Conservation (phyloP, 2,797 vertebrate species). For the Liparis tanakae region DNA sequence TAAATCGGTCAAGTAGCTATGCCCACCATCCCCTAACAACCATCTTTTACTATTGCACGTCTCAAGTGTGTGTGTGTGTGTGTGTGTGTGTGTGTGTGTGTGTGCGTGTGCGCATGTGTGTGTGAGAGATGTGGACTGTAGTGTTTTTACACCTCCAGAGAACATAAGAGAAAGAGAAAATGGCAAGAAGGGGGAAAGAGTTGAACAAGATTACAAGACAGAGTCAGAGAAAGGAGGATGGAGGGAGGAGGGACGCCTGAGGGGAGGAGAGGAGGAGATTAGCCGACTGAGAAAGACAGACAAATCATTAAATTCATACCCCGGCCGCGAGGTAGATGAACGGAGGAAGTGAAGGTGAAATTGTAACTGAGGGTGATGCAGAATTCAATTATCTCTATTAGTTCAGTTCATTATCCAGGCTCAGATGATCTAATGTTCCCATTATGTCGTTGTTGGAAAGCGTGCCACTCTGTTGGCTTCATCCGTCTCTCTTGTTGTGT, state of each 20-base stretch:
- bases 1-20: background rate
- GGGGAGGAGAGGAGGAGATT: conserved; percentile 38
- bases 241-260: conserved; percentile 30
- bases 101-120: background rate
- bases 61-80: background rate
- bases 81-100: background rate
- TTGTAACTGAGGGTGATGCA: conserved; percentile 53
- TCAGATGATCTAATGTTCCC: conserved; percentile 45
- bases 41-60: conserved; percentile 10
- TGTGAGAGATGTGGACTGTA: background rate
- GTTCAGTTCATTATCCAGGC: conserved; percentile 62
- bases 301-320: conserved; percentile 56
- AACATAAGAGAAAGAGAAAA: background rate
- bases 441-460: conserved; percentile 34
- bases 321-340: conserved; percentile 42
- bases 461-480: conserved; percentile 7
- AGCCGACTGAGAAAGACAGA: conserved; percentile 48
- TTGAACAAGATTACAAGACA: conserved; percentile 10
- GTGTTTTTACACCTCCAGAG: conserved; percentile 14
- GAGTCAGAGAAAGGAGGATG: conserved; percentile 32
- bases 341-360: conserved; percentile 59
- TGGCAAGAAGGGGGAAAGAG: background rate
- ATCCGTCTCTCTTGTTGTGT: background rate
- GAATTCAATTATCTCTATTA: conserved; percentile 68
- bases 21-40: background rate